Percentiles rank a stretch among this genome's conserved stretches.
phyloP scores from a whole-genome alignment of 53 echinoderm and acorn worm genomes.

The Apostichopus leukothele region DNA sequence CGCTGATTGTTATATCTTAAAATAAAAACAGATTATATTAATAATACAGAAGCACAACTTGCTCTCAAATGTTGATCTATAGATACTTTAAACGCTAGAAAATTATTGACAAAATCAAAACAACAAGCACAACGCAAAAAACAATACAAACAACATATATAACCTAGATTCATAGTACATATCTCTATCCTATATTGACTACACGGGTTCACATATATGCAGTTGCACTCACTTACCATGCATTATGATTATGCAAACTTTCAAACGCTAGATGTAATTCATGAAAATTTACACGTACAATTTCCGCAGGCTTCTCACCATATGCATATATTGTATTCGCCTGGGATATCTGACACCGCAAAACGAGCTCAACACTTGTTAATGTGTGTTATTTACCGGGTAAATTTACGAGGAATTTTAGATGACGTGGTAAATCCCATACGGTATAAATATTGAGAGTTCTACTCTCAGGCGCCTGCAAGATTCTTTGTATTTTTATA shows the following conservation, averaged over 20 bases:
- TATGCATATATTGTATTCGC: slow-evolving; percentile 12
- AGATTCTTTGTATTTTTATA: not conserved
- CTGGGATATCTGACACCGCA: slow-evolving; percentile 11
- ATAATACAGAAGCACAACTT: no score
- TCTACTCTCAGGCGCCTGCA: not conserved
- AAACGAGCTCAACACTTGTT: slow-evolving; percentile 9
- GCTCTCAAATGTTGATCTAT: no score
- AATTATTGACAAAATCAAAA: no score
- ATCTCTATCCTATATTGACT: no score
- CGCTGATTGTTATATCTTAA: no score
- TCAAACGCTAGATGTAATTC: not conserved
- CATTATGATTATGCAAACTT: slow-evolving; percentile 10
- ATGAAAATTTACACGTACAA: not conserved
- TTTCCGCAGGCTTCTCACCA: slow-evolving; percentile 5
- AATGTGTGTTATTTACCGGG: slow-evolving; percentile 38
- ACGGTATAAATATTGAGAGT: slow-evolving; percentile 24
- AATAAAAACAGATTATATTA: no score
- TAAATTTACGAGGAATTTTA: slow-evolving; percentile 10
- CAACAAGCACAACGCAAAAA: no score
- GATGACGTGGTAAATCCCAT: slow-evolving; percentile 2
- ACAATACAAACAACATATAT: no score
- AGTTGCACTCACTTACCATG: not conserved
- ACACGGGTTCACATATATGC: not conserved
- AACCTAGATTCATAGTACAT: no score
- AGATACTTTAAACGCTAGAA: no score